Evolutionary conservation across 2,113 vertebrate species (phyloP).

Genomic region (Aviceda subcristata): DNA sequence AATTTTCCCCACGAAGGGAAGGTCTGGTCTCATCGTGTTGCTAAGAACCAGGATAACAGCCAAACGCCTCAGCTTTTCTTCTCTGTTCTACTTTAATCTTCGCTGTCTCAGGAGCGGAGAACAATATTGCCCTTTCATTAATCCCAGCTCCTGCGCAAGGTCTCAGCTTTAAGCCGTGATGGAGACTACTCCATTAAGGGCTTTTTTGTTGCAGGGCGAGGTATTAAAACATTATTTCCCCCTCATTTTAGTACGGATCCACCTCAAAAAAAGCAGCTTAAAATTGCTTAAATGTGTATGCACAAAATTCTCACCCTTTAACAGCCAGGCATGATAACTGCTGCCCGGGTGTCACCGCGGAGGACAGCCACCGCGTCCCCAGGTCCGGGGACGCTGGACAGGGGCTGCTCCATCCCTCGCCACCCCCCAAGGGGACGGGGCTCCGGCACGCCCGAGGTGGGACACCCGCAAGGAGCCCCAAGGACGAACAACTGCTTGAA

Average conservation of each 20-base stretch:
- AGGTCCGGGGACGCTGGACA: not conserved
- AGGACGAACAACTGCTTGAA: not conserved
- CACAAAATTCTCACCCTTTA: not conserved
- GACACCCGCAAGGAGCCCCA: not conserved
- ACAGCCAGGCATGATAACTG: not conserved
- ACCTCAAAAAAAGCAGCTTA: not conserved
- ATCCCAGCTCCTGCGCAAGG: not conserved
- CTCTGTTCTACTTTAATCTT: not conserved
- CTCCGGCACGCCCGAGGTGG: not conserved
- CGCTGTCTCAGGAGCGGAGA: not conserved
- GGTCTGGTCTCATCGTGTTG: not conserved
- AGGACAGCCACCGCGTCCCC: not conserved
- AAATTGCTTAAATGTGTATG: not conserved
- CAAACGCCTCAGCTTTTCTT: not conserved
- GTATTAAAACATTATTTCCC: not conserved
- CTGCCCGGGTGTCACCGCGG: not conserved
- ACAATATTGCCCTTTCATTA: not conserved
- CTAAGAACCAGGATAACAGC: not conserved
- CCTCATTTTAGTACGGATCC: not conserved
- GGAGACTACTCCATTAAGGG: not conserved
- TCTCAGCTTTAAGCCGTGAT: not conserved
- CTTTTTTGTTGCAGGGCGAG: not conserved
- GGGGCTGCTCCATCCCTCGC: not conserved
- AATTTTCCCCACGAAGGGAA: not conserved
- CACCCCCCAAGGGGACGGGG: not conserved